These are phyloP conservation scores for Gallirallus australis DNA, from an alignment of 2,797 vertebrate genomes.

Conservation along the genomic window DNA sequence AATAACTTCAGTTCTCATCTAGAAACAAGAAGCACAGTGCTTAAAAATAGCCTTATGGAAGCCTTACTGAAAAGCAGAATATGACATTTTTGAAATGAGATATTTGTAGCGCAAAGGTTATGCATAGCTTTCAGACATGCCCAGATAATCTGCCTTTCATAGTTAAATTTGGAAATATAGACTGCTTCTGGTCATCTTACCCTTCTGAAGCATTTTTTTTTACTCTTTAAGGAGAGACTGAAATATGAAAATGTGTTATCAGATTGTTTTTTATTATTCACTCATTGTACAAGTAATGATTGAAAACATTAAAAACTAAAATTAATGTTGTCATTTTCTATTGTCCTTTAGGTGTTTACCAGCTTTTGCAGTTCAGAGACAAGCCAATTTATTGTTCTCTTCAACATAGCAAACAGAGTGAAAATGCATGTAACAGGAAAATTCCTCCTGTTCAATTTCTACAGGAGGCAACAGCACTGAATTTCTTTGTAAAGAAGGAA, in stretches of 20 bases:
- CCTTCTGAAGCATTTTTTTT: neutral
- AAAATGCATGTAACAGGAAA: neutral
- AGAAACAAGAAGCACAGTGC: conserved; percentile 32
- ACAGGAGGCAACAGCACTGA: neutral
- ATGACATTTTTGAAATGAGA: conserved; percentile 74
- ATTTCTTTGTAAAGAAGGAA: neutral
- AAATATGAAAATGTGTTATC: conserved; percentile 26
- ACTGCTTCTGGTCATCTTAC: conserved; percentile 29
- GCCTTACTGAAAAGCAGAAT: conserved; percentile 58
- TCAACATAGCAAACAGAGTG: neutral
- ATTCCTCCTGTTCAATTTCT: neutral
- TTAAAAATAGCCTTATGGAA: conserved; percentile 70
- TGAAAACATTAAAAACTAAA: neutral
- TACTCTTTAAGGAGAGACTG: conserved; percentile 18
- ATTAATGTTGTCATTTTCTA: neutral
- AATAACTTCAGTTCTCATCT: conserved; percentile 34
- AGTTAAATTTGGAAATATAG: conserved; percentile 67
- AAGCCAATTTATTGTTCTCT: neutral
- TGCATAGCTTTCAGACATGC: conserved; percentile 62
- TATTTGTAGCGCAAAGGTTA: conserved; percentile 75
- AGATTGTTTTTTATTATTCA: neutral
- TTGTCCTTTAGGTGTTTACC: neutral
- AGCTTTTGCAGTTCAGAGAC: neutral
- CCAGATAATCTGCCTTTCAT: conserved; percentile 47
- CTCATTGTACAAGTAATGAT: neutral